phyloP scores from a whole-genome alignment of 2,888 invertebrate genomes.

The Drosophila picticornis region DNA sequence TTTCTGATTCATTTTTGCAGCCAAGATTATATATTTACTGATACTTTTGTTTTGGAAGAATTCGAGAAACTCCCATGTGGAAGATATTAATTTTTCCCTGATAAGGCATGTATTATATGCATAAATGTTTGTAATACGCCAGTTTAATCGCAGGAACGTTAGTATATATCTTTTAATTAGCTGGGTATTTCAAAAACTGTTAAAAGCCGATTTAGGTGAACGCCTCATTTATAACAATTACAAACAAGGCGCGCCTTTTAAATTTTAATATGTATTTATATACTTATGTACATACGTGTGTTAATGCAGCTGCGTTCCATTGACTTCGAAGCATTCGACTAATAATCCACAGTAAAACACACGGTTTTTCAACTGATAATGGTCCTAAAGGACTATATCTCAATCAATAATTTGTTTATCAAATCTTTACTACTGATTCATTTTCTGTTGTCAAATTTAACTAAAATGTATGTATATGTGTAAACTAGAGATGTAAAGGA shows the following conservation, averaged over 20 bases:
- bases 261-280: background rate
- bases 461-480: constrained; percentile 3
- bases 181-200: background rate
- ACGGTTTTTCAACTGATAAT: background rate
- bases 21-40: background rate
- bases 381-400: background rate
- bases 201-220: background rate
- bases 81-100: background rate
- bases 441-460: constrained; percentile 2
- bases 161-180: background rate
- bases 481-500: background rate
- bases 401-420: background rate
- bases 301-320: background rate
- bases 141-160: background rate
- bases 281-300: constrained; percentile 1
- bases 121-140: background rate
- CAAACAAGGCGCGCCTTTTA: constrained; percentile 2
- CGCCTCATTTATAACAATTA: background rate
- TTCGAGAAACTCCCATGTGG: background rate
- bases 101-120: background rate
- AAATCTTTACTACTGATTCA: background rate
- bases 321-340: background rate
- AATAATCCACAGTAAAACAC: background rate
- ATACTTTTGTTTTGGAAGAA: background rate
- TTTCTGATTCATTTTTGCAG: background rate